Percentiles rank a stretch among this genome's conserved stretches.
Evolutionary conservation across 2,888 invertebrate species (phyloP).

Genomic region (Rhingia rostrata): DNA sequence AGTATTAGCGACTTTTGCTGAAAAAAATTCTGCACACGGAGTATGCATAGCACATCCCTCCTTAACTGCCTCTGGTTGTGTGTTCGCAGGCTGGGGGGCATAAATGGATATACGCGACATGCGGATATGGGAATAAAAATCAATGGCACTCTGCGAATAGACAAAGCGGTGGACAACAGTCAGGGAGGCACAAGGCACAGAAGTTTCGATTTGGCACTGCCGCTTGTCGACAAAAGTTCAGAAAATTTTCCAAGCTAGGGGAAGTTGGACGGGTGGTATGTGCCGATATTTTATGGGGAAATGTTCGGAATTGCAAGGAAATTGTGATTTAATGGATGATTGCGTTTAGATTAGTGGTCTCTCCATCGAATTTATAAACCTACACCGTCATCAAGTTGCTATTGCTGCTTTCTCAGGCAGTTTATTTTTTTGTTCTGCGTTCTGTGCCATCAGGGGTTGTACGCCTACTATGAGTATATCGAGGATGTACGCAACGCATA

Average conservation of each 20-base stretch:
- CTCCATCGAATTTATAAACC: slow-evolving; percentile 74
- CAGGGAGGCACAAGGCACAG: slow-evolving; percentile 16
- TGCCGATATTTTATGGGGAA: slow-evolving; percentile 72
- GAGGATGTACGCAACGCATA: slow-evolving; percentile 45
- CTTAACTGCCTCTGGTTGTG: slow-evolving; percentile 1
- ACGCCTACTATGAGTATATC: slow-evolving; percentile 38
- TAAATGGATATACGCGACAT: slow-evolving; percentile 68
- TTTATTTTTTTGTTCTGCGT: slow-evolving; percentile 42
- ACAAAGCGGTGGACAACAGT: slow-evolving; percentile 44
- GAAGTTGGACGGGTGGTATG: slow-evolving; percentile 40
- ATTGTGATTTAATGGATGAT: slow-evolving; percentile 77
- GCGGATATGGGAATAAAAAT: slow-evolving; percentile 66
- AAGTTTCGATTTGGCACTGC: slow-evolving; percentile 64
- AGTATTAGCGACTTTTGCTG: slow-evolving; percentile 65
- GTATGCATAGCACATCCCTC: slow-evolving; percentile 21
- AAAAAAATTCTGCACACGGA: slow-evolving; percentile 43
- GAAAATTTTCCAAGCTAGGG: slow-evolving; percentile 44
- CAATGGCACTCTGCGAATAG: slow-evolving; percentile 62
- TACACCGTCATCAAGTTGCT: slow-evolving; percentile 74
- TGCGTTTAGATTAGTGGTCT: slow-evolving; percentile 76
- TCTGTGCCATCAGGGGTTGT: slow-evolving; percentile 39
- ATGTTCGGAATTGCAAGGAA: slow-evolving; percentile 75
- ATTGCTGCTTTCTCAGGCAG: slow-evolving; percentile 64
- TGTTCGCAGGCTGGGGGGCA: slow-evolving; percentile 38
- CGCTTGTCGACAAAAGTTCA: slow-evolving; percentile 58